Conservation (phyloP, 2,113 vertebrate genomes). For the Galemys pyrenaicus region DNA sequence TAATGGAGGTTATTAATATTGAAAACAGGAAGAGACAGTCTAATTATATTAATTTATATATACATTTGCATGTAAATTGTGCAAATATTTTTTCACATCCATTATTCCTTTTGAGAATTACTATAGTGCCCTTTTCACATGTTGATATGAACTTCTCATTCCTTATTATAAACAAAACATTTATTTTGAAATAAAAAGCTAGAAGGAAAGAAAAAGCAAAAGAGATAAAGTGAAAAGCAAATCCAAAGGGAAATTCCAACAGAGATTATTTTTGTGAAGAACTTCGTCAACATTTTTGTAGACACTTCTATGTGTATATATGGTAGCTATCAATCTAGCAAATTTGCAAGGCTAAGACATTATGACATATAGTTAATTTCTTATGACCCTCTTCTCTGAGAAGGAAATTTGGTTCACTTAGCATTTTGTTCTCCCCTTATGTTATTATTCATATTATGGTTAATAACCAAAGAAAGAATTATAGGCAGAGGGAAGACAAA, state of each 20-base stretch:
- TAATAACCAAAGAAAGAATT: background rate
- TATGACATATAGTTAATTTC: background rate
- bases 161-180: constrained; percentile 26
- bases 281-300: background rate
- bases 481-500: background rate
- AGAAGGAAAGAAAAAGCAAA: constrained; percentile 14
- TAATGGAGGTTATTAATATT: background rate
- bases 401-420: background rate
- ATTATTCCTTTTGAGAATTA: background rate
- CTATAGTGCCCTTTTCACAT: background rate
- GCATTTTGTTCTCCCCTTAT: background rate
- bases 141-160: background rate
- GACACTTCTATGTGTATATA: background rate
- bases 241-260: background rate
- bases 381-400: background rate
- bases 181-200: constrained; percentile 24
- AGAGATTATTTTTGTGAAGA: background rate
- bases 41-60: background rate
- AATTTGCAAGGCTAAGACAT: background rate
- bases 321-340: background rate
- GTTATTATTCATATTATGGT: constrained; percentile 41
- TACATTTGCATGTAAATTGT: background rate
- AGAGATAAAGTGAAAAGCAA: background rate
- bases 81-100: background rate
- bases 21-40: background rate